Percentiles rank a stretch among this genome's conserved stretches.
These are phyloP conservation scores for Mimas tiliae DNA, from an alignment of 2,888 invertebrate species.

Conservation along the genomic window DNA sequence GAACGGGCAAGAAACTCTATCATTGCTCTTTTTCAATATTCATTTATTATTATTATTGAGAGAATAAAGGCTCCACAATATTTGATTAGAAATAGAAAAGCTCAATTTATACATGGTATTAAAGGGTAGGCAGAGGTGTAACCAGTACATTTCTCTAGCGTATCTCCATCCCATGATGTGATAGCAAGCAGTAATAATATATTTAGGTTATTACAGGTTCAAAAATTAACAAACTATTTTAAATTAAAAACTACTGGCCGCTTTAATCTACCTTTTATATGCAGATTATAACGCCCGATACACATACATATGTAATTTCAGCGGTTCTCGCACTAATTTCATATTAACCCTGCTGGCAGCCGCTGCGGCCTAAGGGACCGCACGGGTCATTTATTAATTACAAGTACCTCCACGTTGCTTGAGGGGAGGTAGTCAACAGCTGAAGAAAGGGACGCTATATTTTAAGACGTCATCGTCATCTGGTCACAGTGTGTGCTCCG, in stretches of 20 bases:
- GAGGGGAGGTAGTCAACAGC: slow-evolving; percentile 64
- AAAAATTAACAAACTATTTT: too few relatives aligned
- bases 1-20: too few relatives aligned
- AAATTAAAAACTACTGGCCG: slow-evolving; percentile 17
- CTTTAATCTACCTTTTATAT: slow-evolving; percentile 28
- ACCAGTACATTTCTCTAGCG: too few relatives aligned
- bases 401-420: slow-evolving; percentile 60
- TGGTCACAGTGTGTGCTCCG: slow-evolving; percentile 68
- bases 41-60: too few relatives aligned
- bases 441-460: slow-evolving; percentile 80
- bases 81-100: too few relatives aligned
- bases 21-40: too few relatives aligned
- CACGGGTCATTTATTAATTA: slow-evolving; percentile 84
- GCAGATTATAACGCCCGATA: slow-evolving; percentile 29
- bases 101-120: too few relatives aligned
- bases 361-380: slow-evolving; percentile 56
- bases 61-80: too few relatives aligned
- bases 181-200: too few relatives aligned
- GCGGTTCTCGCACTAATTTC: slow-evolving; percentile 50
- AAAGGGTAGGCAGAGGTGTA: too few relatives aligned
- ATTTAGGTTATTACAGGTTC: too few relatives aligned
- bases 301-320: slow-evolving; percentile 28
- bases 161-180: too few relatives aligned
- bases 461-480: slow-evolving; percentile 80
- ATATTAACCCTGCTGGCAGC: slow-evolving; percentile 58